Evolutionary conservation across 1,140 invertebrate genomes (phyloP), one percentile per base, ranked within the genome.

Genomic region (Lepeophtheirus salmonis): DNA sequence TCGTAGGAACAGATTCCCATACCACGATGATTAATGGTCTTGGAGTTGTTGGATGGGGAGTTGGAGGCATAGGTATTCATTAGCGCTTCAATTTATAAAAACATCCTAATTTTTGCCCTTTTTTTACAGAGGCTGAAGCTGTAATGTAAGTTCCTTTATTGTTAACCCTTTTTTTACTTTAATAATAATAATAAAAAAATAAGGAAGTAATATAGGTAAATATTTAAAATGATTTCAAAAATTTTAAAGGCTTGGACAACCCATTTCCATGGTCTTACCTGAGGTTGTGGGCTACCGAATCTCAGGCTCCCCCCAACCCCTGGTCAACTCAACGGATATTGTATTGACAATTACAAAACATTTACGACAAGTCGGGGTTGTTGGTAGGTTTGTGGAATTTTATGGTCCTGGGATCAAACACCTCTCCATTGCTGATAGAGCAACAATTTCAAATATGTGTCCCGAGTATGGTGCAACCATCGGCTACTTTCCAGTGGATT

Each of bases 331-430:
- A 0, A 98, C 95, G 14, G 95, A 98, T 77, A 76, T 97, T 52
- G 95, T 98, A 3, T 77, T 98, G 6, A 97, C 92, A 13, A 90
- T 97, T 52, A 97, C 92, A 10, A 97, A 97, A 78, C 59, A 61
- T 30, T 18, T 61, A 13, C 16, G 59, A 3, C 25, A 52, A 25
- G 68, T 95, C 51, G 94, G 94, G 54, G 92, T 97, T 21, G 94
- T 97, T 50, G 92, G 90, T 50, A 97, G 97, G 69, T 98, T 97
- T 75, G 92, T 97, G 1, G 94, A 97, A 75, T 98, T 98, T 73
- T 97, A 87, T 70, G 95, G 95, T 0, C 81, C 88, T 0, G 92
- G 94, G 4, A 88, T 97, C 10, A 70, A 79, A 0, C 79, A 83
- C 61, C 72, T 98, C 1, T 92, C 87, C 51, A 90, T 98, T 56